Conservation (phyloP, 2,797 vertebrate species). For the Cyclura pinguis region DNA sequence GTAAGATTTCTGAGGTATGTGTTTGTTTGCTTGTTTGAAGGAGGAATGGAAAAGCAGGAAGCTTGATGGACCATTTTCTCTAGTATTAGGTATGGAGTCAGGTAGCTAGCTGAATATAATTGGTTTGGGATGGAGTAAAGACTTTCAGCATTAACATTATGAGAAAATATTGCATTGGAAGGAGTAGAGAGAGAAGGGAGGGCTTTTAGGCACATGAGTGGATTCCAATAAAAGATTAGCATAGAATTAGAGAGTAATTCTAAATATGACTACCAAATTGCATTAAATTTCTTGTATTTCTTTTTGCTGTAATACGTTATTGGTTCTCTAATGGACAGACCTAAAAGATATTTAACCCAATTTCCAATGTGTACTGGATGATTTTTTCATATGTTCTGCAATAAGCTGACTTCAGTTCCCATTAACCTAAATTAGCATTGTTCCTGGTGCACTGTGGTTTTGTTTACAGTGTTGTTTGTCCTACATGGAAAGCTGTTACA, state of each 20-base stretch:
- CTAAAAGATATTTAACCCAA: background rate
- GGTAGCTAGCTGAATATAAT: background rate
- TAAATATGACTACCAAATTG: background rate
- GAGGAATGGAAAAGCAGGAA: no score
- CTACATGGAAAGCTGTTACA: background rate
- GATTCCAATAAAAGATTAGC: background rate
- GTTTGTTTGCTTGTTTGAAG: no score
- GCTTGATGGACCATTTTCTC: no score
- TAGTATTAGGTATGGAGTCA: no score
- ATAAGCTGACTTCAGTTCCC: background rate
- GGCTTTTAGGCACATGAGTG: background rate
- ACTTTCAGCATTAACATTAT: background rate
- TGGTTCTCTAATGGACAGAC: background rate
- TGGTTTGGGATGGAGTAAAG: background rate
- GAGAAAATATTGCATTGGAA: background rate
- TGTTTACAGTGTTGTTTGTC: background rate
- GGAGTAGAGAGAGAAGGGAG: background rate
- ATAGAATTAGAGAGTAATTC: background rate
- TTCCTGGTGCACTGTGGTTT: background rate
- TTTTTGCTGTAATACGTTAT: background rate
- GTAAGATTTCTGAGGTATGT: no score
- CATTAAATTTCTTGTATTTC: background rate
- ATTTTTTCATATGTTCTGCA: background rate
- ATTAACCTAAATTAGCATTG: slow-evolving; percentile 1
- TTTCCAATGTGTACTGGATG: background rate